Percentiles rank a stretch among this genome's conserved stretches.
Conservation (phyloP, 2,888 invertebrate genomes). For the Diogma glabrata region DNA sequence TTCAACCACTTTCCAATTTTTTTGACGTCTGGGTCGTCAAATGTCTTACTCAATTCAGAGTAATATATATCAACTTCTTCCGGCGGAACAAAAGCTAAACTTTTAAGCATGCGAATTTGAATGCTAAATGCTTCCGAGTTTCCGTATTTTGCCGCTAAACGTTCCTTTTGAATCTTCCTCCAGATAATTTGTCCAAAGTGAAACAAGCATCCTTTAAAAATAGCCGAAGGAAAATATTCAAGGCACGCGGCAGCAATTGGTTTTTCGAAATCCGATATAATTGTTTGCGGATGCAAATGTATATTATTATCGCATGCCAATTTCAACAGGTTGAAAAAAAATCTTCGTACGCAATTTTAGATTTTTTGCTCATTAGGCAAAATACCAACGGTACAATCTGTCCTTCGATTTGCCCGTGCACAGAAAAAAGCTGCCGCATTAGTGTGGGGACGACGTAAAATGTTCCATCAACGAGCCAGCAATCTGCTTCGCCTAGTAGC, state of each 20-base stretch:
- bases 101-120: neutral
- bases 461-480: neutral
- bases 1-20: neutral
- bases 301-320: neutral
- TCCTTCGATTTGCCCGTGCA: neutral
- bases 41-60: neutral
- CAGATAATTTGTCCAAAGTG: neutral
- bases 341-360: too few relatives aligned
- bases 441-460: neutral
- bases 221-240: neutral
- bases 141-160: neutral
- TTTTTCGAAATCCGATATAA: neutral
- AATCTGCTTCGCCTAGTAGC: neutral
- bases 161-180: neutral
- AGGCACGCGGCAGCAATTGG: neutral
- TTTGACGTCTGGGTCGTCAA: neutral
- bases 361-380: slow-evolving; percentile 1
- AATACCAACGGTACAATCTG: neutral
- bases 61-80: neutral
- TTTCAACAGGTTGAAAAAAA: too few relatives aligned
- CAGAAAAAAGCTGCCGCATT: neutral
- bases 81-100: neutral
- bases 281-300: neutral
- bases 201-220: neutral
- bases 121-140: neutral